A percentile compares a stretch with the other conserved stretches of the same genome.
Conservation (phyloP, 1,140 invertebrate genomes). For the Conus betulinus region DNA sequence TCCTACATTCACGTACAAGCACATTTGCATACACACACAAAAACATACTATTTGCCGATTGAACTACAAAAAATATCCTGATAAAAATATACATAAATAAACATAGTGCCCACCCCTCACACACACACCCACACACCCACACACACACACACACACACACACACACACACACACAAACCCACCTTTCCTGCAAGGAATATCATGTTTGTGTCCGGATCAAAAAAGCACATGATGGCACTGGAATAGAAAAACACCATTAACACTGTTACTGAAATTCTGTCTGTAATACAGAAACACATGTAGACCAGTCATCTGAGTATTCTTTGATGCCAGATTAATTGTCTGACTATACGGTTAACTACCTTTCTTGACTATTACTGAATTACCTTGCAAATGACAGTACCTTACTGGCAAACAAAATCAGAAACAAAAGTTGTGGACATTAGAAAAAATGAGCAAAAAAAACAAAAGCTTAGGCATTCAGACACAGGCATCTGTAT, state of each 20-base stretch:
- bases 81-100: background rate
- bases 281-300: too few relatives aligned
- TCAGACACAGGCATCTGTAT: too few relatives aligned
- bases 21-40: background rate
- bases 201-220: constrained; percentile 94
- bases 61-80: background rate
- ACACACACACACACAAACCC: constrained; percentile 27
- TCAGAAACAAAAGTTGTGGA: too few relatives aligned
- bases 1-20: background rate
- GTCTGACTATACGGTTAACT: too few relatives aligned
- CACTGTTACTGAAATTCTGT: too few relatives aligned
- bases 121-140: background rate
- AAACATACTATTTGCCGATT: background rate
- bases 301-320: too few relatives aligned
- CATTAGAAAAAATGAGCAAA: too few relatives aligned
- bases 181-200: constrained; percentile 93
- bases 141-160: background rate
- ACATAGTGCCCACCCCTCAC: background rate
- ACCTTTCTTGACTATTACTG: too few relatives aligned
- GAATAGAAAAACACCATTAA: constrained; percentile 38
- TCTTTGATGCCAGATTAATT: too few relatives aligned
- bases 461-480: too few relatives aligned
- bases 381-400: too few relatives aligned
- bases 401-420: too few relatives aligned
- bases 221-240: constrained; percentile 90